These are phyloP conservation scores for Melospiza georgiana DNA, from an alignment of 2,113 vertebrate species.

Conservation along the genomic window DNA sequence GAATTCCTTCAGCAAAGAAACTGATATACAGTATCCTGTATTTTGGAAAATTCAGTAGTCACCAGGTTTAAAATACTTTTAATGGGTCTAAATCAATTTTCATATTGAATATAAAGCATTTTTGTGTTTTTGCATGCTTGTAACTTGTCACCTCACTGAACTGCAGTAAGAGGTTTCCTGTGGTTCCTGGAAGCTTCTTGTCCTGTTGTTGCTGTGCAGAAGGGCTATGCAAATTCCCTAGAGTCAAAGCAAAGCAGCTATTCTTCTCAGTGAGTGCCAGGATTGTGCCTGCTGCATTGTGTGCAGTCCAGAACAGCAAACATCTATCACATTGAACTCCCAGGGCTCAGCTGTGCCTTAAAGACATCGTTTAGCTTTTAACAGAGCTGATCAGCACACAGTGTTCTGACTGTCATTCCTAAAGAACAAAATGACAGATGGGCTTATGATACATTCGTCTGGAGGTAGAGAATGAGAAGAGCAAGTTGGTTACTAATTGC, in stretches of 20 bases:
- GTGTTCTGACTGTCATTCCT: slow-evolving; percentile 26
- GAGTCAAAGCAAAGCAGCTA: not conserved
- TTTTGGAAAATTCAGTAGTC: not conserved
- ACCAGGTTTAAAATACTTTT: not conserved
- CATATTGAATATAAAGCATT: not conserved
- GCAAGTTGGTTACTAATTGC: slow-evolving; percentile 27
- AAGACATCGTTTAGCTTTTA: slow-evolving; percentile 20
- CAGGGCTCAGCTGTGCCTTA: slow-evolving; percentile 22
- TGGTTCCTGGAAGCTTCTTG: not conserved
- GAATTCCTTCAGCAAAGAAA: not conserved
- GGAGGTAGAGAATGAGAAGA: not conserved
- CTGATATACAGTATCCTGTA: not conserved
- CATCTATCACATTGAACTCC: slow-evolving; percentile 5
- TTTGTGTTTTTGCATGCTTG: not conserved
- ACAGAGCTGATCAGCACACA: slow-evolving; percentile 5
- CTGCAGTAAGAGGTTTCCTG: not conserved
- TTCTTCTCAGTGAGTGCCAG: not conserved
- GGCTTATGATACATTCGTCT: not conserved
- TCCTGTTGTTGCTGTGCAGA: not conserved
- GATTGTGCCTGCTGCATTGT: slow-evolving; percentile 21
- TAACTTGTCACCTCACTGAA: not conserved
- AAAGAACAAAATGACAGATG: slow-evolving; percentile 59
- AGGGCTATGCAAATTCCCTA: not conserved
- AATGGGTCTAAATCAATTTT: not conserved
- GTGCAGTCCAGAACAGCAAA: not conserved